These are phyloP conservation scores for Apteryx owenii DNA, from an alignment of 2,113 vertebrate species.

Conservation along the genomic window DNA sequence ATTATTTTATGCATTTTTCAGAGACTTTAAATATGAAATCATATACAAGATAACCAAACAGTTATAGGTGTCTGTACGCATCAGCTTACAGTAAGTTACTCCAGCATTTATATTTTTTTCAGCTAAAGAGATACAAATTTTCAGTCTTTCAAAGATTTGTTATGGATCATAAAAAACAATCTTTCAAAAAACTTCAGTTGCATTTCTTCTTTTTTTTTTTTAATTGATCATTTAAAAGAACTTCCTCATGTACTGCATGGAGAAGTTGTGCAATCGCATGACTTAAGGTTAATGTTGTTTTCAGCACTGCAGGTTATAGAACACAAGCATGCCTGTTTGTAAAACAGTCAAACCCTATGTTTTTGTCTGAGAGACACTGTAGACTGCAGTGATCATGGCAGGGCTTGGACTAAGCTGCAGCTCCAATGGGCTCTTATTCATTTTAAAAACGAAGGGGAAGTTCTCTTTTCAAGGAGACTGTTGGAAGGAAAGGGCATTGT, in stretches of 20 bases:
- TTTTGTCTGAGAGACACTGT: not conserved
- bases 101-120: not conserved
- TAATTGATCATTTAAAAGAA: rapidly evolving
- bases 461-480: not conserved
- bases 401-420: not conserved
- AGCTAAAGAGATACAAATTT: not conserved
- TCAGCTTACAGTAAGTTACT: not conserved
- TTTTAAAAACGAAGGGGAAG: not conserved
- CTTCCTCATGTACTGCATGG: not conserved
- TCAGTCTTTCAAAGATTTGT: not conserved
- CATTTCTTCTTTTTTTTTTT: too few species aligned
- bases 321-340: not conserved
- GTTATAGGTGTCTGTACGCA: not conserved
- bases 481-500: not conserved
- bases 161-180: not conserved
- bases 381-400: not conserved
- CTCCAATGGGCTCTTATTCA: not conserved
- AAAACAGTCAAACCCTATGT: not conserved
- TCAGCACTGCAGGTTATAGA: not conserved
- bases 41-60: not conserved
- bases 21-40: not conserved
- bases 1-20: not conserved
- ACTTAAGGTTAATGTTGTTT: not conserved
- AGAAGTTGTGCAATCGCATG: not conserved
- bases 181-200: too few species aligned